phyloP scores from a whole-genome alignment of 2,888 invertebrate species.

The Copidosoma aretas region DNA sequence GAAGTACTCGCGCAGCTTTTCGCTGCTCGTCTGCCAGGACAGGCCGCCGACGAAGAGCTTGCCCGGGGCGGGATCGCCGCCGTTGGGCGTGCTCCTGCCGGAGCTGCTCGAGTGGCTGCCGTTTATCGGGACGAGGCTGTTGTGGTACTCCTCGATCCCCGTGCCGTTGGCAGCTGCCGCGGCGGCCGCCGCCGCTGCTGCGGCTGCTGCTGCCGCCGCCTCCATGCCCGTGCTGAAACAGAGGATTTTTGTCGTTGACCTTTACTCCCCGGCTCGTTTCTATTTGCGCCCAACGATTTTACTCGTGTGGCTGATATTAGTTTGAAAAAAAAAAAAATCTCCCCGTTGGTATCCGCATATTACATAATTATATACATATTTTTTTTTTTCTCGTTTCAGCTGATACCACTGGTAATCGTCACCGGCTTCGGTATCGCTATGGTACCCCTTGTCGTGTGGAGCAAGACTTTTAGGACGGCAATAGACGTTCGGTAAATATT shows the following conservation, averaged over 20 bases:
- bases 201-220: slow-evolving; percentile 54
- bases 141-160: slow-evolving; percentile 65
- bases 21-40: slow-evolving; percentile 92
- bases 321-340: too few relatives aligned
- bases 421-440: slow-evolving; percentile 13
- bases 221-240: slow-evolving; percentile 64
- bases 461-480: slow-evolving; percentile 50
- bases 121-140: slow-evolving; percentile 60
- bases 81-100: slow-evolving; percentile 77
- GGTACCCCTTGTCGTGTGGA: neutral
- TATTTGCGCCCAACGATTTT: too few relatives aligned
- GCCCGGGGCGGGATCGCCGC: slow-evolving; percentile 77
- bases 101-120: slow-evolving; percentile 72
- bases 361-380: neutral
- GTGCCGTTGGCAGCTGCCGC: slow-evolving; percentile 64
- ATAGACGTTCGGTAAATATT: slow-evolving; percentile 59
- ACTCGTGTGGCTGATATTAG: too few relatives aligned
- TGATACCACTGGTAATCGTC: slow-evolving; percentile 48
- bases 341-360: too few relatives aligned
- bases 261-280: too few relatives aligned
- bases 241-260: too few relatives aligned
- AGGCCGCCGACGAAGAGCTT: slow-evolving; percentile 91
- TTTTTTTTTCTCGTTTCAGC: slow-evolving; percentile 50
- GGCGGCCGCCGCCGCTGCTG: slow-evolving; percentile 54
- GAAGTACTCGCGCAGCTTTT: slow-evolving; percentile 91